Evolutionary conservation across 2,113 vertebrate genomes (phyloP), one percentile per base, ranked within the genome.

Genomic region (Corythornis madagascariensis): DNA sequence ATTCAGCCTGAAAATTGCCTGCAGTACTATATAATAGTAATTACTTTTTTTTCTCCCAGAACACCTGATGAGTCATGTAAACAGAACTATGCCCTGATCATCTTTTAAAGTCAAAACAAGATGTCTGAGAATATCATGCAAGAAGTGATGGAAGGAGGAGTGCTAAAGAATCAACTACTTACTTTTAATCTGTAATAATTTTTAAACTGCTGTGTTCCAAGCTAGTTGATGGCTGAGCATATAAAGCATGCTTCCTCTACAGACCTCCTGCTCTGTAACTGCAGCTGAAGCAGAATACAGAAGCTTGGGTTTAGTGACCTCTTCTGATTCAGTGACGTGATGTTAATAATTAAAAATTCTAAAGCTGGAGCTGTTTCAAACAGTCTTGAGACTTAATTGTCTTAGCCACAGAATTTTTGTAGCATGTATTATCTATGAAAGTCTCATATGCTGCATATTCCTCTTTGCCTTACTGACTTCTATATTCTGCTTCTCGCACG

Each of bases 31-130:
- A 55, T 91, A 81, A 89, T 78, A 82, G 31, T 95, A 94, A 96
- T 92, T 75, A 93, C 79, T 90, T 91, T 79, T 93, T 94, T 93
- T 72, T 73, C 57, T 94, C 79, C 74, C 89, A 89, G 83, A 95
- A 89, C 65, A 93, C 94, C 91, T 81, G 77, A 91, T 96, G 95
- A 95, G 75, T 95, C 87, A 94, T 45, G 52, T 87, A 83, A 93
- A 92, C 5, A 14, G 84, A 94, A 84, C 43, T 65, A 45, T 92
- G 42, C 48, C 66, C 42, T 86, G 48, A 83, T 61, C 17, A 57
- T 33, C 53, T 53, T 38, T 88, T 55, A 25, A 89, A 94, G 63
- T 65, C 67, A 67, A 40, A 95, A 75, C 65, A 89, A 94, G 74
- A 83, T 35, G 83, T 12, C 91, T 94, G 89, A 92, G 74, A 91